A percentile compares a stretch with the other conserved stretches of the same genome.
Conservation (phyloP, 2,888 invertebrate species). For the Iphiclides podalirius region DNA sequence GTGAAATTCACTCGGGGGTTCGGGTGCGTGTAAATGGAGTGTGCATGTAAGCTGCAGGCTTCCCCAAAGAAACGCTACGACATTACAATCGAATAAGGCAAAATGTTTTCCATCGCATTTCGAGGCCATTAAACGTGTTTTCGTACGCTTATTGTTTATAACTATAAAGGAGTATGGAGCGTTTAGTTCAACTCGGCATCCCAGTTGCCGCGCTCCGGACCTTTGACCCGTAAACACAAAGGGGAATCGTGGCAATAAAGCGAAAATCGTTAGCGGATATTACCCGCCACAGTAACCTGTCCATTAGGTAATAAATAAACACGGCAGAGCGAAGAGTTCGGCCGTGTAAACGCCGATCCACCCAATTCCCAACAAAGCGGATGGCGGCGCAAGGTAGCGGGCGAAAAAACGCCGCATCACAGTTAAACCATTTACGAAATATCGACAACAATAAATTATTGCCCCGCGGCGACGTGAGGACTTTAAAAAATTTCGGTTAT, state of each 20-base stretch:
- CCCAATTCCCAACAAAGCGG: slow-evolving; percentile 58
- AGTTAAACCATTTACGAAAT: slow-evolving; percentile 78
- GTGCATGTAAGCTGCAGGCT: slow-evolving; percentile 20
- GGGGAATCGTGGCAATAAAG: slow-evolving; percentile 18
- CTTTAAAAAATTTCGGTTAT: slow-evolving; percentile 79
- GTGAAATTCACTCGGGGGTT: slow-evolving; percentile 47
- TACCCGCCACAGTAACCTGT: slow-evolving; percentile 57
- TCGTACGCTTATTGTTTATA: slow-evolving; percentile 3
- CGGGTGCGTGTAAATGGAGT: slow-evolving; percentile 28
- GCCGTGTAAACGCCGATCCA: slow-evolving; percentile 55
- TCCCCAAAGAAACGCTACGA: slow-evolving; percentile 11
- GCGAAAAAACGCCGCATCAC: slow-evolving; percentile 70
- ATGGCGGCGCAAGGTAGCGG: slow-evolving; percentile 45
- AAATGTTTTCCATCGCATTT: slow-evolving; percentile 13
- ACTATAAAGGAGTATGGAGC: slow-evolving; percentile 2
- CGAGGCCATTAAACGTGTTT: slow-evolving; percentile 4
- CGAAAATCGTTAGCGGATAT: slow-evolving; percentile 33
- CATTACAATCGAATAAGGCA: slow-evolving; percentile 11
- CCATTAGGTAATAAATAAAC: slow-evolving; percentile 74
- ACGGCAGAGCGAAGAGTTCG: slow-evolving; percentile 60
- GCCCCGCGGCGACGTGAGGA: slow-evolving; percentile 49
- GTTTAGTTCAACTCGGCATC: slow-evolving; percentile 7
- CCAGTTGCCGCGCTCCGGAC: slow-evolving; percentile 11
- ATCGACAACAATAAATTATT: slow-evolving; percentile 76
- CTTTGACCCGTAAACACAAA: slow-evolving; percentile 24